These are phyloP conservation scores for Ateles fusciceps DNA, from an alignment of 2,797 vertebrate genomes.

Conservation along the genomic window DNA sequence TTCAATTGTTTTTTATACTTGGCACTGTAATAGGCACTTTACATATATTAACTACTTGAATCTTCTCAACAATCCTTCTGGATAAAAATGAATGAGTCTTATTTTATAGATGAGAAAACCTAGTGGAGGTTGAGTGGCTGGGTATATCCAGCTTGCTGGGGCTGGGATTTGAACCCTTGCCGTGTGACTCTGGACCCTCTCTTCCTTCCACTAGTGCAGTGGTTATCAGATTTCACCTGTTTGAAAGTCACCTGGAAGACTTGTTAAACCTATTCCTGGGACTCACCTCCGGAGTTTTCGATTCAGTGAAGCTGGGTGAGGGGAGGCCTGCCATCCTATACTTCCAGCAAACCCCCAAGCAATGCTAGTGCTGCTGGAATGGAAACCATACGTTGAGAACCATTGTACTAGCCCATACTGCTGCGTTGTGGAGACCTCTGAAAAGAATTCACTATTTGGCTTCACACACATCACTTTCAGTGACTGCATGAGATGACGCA, in stretches of 20 bases:
- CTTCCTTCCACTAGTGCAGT: not conserved
- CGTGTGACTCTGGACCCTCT: fast-evolving
- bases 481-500: not conserved
- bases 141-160: not conserved
- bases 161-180: not conserved
- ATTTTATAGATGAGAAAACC: not conserved
- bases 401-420: too few species aligned
- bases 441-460: not conserved
- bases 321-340: not conserved
- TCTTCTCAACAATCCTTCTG: not conserved
- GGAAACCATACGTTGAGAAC: not conserved
- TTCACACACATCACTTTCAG: not conserved
- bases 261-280: not conserved
- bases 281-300: not conserved
- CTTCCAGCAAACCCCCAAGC: not conserved
- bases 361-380: not conserved
- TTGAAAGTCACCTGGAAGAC: not conserved
- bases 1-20: not conserved
- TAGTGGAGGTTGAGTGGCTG: not conserved
- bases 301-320: not conserved
- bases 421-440: not conserved
- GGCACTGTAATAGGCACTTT: not conserved
- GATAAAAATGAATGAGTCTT: not conserved
- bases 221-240: not conserved
- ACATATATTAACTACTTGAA: not conserved